Conservation (phyloP, 1,140 invertebrate species). For the Teleogryllus occipitalis region DNA sequence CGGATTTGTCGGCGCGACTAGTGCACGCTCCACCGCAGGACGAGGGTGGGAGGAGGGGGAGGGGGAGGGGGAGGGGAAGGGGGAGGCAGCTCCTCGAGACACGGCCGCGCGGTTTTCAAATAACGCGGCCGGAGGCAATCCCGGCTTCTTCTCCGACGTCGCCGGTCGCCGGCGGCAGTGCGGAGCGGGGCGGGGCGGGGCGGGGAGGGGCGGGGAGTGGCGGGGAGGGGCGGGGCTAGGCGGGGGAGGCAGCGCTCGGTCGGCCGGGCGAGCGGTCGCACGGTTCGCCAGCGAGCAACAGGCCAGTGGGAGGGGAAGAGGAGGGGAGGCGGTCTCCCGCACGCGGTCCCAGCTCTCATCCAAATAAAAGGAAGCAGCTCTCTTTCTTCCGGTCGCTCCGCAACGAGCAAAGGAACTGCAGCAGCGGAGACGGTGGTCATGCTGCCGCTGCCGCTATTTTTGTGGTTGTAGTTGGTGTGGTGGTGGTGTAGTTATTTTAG, state of each 20-base stretch:
- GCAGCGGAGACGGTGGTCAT: too few species aligned
- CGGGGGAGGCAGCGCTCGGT: neutral
- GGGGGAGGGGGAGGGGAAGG: neutral
- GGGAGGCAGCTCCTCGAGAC: neutral
- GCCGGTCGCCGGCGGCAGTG: too few species aligned
- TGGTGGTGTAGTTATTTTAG: neutral
- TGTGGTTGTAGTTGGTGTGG: too few species aligned
- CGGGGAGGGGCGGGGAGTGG: neutral
- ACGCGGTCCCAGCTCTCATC: too few species aligned
- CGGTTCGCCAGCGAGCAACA: too few species aligned
- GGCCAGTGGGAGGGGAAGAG: too few species aligned
- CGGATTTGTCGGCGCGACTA: too few species aligned
- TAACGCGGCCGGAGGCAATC: neutral
- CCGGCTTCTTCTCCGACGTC: too few species aligned
- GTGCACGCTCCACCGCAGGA: neutral
- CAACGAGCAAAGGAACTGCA: too few species aligned
- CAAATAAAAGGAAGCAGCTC: neutral
- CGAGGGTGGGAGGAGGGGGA: neutral
- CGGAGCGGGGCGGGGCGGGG: too few species aligned
- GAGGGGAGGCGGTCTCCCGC: too few species aligned
- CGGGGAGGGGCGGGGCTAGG: neutral
- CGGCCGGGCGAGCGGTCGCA: too few species aligned
- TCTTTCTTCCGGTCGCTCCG: neutral
- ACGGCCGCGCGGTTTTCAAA: neutral
- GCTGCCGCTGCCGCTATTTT: neutral